Evolutionary conservation across 2,113 vertebrate species (phyloP), one percentile per base, ranked within the genome.

Genomic region (Ramphastos sulfuratus): DNA sequence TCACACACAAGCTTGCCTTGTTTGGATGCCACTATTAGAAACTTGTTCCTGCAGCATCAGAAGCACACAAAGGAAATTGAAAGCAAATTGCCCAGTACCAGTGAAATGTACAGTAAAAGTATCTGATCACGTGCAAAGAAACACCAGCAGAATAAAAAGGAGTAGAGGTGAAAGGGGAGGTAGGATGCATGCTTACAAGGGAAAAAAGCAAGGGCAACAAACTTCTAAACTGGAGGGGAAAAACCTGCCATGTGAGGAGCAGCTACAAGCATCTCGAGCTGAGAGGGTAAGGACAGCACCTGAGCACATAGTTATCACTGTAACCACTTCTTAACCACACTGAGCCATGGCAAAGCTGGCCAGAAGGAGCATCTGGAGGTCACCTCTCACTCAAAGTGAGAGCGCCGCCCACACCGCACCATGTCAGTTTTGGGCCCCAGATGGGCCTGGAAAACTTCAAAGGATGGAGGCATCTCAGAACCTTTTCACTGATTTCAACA

Each of bases 121-220:
- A 31, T 2, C 13, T n/a, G 14, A n/a, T 30, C 52, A 21, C 28
- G n/a, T 46, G 30, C 52, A 70, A 71, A 80, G 52, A 81, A 86
- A 39, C 11, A 61, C 15, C 42, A 23, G 15, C 15, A 71, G 61
- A 64, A 72, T 25, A 31, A 83, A 54, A 10, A 70, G 10, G 24
- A 60, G 54, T 39, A 66, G 42, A 86, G 15, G 3, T 21, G 28
- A 60, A 81, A 82, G 8, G 12, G 30, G 44, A 78, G 35, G 48
- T 15, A 24, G 12, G 30, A 13, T 54, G 61, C 0, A 2, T 1
- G 1, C 42, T 72, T 79, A 35, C 0, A 0, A 54, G 18, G 28
- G 42, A 37, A 72, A 72, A 91, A 85, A 86, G 25, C 42, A 71
- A 46, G 6, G 42, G 15, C 24, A 50, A 1, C 2, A 3, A 39